Evolutionary conservation across 1,140 invertebrate species (phyloP).

Genomic region (Melanaphis sacchari): DNA sequence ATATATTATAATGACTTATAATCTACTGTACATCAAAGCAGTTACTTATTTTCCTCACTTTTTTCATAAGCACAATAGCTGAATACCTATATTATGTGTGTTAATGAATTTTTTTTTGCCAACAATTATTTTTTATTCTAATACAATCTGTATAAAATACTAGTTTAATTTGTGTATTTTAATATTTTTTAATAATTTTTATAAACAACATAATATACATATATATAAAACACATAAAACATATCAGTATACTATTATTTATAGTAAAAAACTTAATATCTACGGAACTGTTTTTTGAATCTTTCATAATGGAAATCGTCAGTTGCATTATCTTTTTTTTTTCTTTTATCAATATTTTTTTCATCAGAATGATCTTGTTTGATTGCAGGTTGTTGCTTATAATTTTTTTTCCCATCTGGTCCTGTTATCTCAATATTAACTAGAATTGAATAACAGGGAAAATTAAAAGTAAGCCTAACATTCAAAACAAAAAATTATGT

Average conservation of each 20-base stretch:
- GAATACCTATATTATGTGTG: not conserved
- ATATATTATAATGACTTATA: too few species aligned
- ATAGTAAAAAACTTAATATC: conserved; percentile 72
- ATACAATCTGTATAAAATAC: not conserved
- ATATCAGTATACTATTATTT: not conserved
- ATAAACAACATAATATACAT: not conserved
- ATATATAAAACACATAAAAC: not conserved
- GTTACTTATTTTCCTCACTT: too few species aligned
- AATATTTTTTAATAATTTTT: not conserved
- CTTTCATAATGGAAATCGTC: conserved; percentile 97
- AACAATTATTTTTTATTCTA: not conserved
- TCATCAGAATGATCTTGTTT: conserved; percentile 69
- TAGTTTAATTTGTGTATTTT: not conserved
- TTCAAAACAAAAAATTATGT: not conserved
- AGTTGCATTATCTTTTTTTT: conserved; percentile 79
- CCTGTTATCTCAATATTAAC: conserved; percentile 82
- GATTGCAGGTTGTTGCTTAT: conserved; percentile 68
- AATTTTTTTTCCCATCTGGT: conserved; percentile 66
- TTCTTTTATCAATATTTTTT: conserved; percentile 70
- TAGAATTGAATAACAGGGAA: conserved; percentile 64
- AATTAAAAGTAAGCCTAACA: conserved; percentile 26
- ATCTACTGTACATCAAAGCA: too few species aligned
- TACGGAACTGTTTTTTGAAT: conserved; percentile 94
- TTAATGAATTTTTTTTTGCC: not conserved
- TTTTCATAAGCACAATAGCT: too few species aligned